These are phyloP conservation scores for Cyanoramphus novaezelandiae DNA, from an alignment of 2,113 vertebrate genomes.

Conservation along the genomic window DNA sequence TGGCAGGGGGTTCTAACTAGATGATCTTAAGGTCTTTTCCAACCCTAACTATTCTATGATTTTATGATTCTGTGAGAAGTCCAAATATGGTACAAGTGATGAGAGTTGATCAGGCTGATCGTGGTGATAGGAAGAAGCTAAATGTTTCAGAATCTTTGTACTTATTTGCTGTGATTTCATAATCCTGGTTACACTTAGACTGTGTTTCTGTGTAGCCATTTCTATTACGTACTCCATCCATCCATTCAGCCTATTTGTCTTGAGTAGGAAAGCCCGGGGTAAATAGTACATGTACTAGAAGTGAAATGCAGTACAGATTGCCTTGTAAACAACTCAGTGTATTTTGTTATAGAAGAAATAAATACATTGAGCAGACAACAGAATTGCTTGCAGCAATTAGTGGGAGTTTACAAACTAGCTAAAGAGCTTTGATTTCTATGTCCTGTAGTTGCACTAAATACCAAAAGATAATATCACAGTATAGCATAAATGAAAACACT, in stretches of 20 bases:
- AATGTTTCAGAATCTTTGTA: background rate
- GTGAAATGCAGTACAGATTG: background rate
- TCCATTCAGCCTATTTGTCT: background rate
- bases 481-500: background rate
- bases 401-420: conserved; percentile 8
- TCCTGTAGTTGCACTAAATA: background rate
- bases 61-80: background rate
- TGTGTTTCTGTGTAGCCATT: background rate
- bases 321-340: background rate
- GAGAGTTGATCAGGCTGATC: background rate
- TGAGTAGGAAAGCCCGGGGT: background rate
- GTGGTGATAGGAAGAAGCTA: background rate
- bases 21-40: background rate
- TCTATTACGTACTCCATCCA: accelerated
- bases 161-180: background rate
- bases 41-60: background rate
- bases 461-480: background rate
- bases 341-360: background rate
- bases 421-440: conserved; percentile 10
- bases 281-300: background rate
- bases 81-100: background rate
- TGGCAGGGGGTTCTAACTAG: background rate
- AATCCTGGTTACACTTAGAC: background rate
- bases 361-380: conserved; percentile 8
- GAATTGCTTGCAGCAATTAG: conserved; percentile 25